Percentiles rank a stretch among this genome's conserved stretches.
Evolutionary conservation across 2,888 invertebrate genomes (phyloP).

Genomic region (Lithosia quadra): DNA sequence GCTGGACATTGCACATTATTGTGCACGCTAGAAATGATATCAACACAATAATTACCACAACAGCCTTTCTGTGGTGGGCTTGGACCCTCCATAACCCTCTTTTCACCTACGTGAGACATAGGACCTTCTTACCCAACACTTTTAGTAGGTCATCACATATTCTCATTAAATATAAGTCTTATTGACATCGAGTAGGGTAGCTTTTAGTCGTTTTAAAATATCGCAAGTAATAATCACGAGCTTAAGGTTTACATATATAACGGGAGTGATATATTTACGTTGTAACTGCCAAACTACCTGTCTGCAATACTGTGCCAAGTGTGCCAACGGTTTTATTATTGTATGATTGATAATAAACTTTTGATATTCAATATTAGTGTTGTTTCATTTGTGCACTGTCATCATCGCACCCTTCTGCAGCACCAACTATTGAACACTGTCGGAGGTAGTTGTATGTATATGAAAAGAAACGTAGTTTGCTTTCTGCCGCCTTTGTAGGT

Average conservation of each 20-base stretch:
- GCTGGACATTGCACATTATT: neutral
- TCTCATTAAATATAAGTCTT: slow-evolving; percentile 26
- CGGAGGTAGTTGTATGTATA: neutral
- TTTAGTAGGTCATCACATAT: slow-evolving; percentile 1
- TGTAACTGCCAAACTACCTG: slow-evolving; percentile 62
- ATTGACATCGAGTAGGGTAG: slow-evolving; percentile 36
- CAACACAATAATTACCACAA: neutral
- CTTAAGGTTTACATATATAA: slow-evolving; percentile 55
- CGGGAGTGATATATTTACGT: slow-evolving; percentile 48
- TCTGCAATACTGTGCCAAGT: slow-evolving; percentile 79
- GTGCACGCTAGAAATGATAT: neutral
- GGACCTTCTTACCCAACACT: neutral
- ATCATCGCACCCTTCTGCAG: slow-evolving; percentile 24
- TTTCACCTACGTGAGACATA: neutral
- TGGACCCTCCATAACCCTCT: neutral
- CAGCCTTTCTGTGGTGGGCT: neutral
- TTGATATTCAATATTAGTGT: slow-evolving; percentile 69
- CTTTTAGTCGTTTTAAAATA: slow-evolving; percentile 28
- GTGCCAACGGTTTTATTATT: slow-evolving; percentile 79
- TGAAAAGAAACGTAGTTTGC: neutral
- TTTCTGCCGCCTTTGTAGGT: neutral
- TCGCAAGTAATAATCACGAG: slow-evolving; percentile 50
- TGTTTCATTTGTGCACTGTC: slow-evolving; percentile 58
- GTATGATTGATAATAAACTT: slow-evolving; percentile 81
- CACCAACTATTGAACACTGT: neutral